A percentile compares a stretch with the other conserved stretches of the same genome.
These are phyloP conservation scores for Puffinus mauretanicus DNA, from an alignment of 2,113 vertebrate species.

Conservation along the genomic window DNA sequence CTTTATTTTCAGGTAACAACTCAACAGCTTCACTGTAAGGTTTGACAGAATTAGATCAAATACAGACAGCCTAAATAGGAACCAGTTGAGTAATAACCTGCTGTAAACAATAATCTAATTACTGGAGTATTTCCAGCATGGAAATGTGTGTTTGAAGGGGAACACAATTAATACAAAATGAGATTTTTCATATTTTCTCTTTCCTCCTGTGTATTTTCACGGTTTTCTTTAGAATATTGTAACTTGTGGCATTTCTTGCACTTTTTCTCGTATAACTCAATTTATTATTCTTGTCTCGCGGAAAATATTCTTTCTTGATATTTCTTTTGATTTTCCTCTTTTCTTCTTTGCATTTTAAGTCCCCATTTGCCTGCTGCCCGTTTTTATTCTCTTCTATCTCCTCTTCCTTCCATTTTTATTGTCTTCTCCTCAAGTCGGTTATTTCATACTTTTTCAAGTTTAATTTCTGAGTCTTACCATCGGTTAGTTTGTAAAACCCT, in stretches of 20 bases:
- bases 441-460: background rate
- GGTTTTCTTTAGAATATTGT: background rate
- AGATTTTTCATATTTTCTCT: background rate
- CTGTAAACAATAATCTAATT: slow-evolving; percentile 35
- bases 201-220: background rate
- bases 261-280: background rate
- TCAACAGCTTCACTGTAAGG: background rate
- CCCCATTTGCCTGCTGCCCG: background rate
- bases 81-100: background rate
- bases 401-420: background rate
- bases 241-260: background rate
- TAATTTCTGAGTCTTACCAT: background rate
- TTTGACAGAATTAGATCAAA: slow-evolving; percentile 16
- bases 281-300: background rate
- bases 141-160: background rate
- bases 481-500: background rate
- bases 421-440: background rate
- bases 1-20: slow-evolving; percentile 44
- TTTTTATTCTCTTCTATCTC: background rate
- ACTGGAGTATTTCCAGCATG: background rate
- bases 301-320: background rate
- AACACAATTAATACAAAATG: background rate
- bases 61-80: background rate
- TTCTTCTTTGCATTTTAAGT: background rate
- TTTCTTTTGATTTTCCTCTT: background rate